Percentiles rank a stretch among this genome's conserved stretches.
Conservation (phyloP, 2,888 invertebrate genomes). For the Crocallis elinguaria region DNA sequence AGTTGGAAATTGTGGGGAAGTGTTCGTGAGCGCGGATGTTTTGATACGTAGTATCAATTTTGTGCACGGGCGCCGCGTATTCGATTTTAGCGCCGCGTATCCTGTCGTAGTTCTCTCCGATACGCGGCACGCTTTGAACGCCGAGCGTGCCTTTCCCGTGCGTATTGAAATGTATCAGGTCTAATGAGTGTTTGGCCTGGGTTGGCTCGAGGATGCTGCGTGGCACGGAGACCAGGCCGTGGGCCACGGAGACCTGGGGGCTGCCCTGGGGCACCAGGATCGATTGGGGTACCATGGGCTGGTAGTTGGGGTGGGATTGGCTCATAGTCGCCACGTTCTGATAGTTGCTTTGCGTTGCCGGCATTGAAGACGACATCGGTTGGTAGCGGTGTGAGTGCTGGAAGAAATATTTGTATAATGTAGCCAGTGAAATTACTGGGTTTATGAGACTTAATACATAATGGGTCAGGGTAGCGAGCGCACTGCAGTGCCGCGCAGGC, state of each 20-base stretch:
- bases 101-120: conserved; percentile 64
- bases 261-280: conserved; percentile 2
- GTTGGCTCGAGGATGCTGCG: conserved; percentile 66
- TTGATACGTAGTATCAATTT: conserved; percentile 68
- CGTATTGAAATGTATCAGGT: conserved; percentile 68
- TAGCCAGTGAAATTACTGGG: too few species aligned
- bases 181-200: conserved; percentile 65
- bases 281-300: conserved; percentile 32
- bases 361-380: conserved; percentile 75
- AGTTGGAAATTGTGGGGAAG: conserved; percentile 59
- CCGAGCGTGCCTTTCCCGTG: conserved; percentile 57
- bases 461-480: too few species aligned
- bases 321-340: conserved; percentile 72
- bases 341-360: conserved; percentile 60
- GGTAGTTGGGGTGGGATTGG: conserved; percentile 70
- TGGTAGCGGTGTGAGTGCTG: conserved; percentile 74
- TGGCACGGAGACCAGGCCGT: conserved; percentile 40
- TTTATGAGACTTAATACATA: too few species aligned
- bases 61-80: conserved; percentile 61
- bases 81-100: conserved; percentile 62
- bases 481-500: too few species aligned
- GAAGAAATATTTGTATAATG: conserved; percentile 22
- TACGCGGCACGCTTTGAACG: conserved; percentile 62
- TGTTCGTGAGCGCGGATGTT: conserved; percentile 65
- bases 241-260: conserved; percentile 46